phyloP scores from a whole-genome alignment of 2,113 vertebrate species.

The Xyrauchen texanus region DNA sequence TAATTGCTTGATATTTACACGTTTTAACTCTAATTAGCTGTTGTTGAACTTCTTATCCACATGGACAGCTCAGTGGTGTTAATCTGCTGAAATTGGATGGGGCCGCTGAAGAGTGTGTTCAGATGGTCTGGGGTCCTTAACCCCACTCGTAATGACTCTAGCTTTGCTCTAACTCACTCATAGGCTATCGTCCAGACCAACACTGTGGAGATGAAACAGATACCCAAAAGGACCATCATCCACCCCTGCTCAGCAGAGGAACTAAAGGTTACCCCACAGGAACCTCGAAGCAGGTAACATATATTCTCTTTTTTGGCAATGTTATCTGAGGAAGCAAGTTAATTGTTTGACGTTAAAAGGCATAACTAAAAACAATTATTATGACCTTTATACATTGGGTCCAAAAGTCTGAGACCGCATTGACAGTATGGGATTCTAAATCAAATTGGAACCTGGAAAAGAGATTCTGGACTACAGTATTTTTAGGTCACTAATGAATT shows the following conservation, averaged over 20 bases:
- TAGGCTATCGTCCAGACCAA: conserved; percentile 60
- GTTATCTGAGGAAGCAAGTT: background rate
- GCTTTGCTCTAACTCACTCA: conserved; percentile 14
- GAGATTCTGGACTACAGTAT: too few relatives aligned
- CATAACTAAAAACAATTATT: background rate
- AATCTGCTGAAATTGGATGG: conserved; percentile 68
- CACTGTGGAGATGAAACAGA: conserved; percentile 60
- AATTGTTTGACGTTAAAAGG: background rate
- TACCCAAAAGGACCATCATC: conserved; percentile 60
- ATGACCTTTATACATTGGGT: background rate
- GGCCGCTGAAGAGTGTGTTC: background rate
- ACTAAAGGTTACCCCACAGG: conserved; percentile 39
- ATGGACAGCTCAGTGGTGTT: conserved; percentile 52
- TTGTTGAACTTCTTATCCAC: conserved; percentile 36
- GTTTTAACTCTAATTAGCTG: conserved; percentile 45
- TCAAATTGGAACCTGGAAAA: too few relatives aligned
- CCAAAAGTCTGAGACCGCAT: too few relatives aligned
- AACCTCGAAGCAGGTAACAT: conserved; percentile 55
- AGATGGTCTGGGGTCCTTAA: conserved; percentile 4
- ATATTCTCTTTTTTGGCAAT: too few relatives aligned
- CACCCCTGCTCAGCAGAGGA: conserved; percentile 35
- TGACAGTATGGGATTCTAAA: too few relatives aligned
- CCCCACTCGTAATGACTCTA: conserved; percentile 1
- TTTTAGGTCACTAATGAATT: too few relatives aligned
- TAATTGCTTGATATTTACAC: background rate